phyloP scores from a whole-genome alignment of 2,797 vertebrate genomes.

The Tokudaia muenninki region DNA sequence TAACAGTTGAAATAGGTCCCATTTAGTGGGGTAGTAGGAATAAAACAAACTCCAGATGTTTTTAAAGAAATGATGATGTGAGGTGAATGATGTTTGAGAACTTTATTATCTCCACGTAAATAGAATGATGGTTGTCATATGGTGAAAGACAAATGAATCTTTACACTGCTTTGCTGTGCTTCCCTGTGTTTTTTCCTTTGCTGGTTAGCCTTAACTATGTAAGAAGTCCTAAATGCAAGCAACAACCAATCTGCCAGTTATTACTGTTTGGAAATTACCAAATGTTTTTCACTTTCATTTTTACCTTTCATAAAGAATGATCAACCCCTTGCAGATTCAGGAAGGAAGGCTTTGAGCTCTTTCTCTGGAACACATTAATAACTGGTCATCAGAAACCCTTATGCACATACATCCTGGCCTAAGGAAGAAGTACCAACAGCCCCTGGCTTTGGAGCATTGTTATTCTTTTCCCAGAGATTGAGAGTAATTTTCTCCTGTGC shows the following conservation, averaged over 20 bases:
- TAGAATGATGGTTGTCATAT: neutral
- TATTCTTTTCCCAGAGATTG: neutral
- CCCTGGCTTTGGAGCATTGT: neutral
- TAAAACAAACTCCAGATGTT: neutral
- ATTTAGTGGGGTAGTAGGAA: neutral
- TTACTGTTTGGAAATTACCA: neutral
- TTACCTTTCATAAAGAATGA: neutral
- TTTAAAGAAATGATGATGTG: neutral
- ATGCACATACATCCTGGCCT: no score
- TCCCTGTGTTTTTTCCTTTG: neutral
- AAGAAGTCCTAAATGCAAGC: neutral
- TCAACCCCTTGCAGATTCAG: neutral
- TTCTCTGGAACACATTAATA: neutral
- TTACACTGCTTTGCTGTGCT: neutral
- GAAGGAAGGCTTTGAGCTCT: neutral
- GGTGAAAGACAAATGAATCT: neutral
- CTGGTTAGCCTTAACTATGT: neutral
- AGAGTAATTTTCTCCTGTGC: neutral
- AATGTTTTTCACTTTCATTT: conserved; percentile 19
- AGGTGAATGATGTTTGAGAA: neutral
- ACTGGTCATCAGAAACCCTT: neutral
- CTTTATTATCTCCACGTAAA: neutral
- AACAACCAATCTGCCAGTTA: neutral
- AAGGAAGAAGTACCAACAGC: neutral
- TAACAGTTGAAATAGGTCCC: neutral